Percentiles rank a stretch among this genome's conserved stretches.
These are phyloP conservation scores for Trisateles emortualis DNA, from an alignment of 2,888 invertebrate genomes.

Conservation along the genomic window DNA sequence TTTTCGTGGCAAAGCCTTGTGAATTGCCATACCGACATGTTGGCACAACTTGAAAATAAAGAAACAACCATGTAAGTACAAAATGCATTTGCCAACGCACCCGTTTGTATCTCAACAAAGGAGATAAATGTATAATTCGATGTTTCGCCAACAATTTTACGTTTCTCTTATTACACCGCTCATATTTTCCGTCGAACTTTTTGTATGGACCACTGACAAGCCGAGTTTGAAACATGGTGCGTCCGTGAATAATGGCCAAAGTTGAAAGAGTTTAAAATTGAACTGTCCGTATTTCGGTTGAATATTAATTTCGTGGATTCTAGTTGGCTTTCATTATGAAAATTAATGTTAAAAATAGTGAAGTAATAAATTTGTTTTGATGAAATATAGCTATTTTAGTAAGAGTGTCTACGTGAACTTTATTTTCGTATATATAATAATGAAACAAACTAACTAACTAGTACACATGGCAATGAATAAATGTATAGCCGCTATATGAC, in stretches of 20 bases:
- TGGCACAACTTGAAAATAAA: not conserved
- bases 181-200: conserved; percentile 56
- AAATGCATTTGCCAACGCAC: not conserved
- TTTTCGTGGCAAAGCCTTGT: not conserved
- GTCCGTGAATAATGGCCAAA: conserved; percentile 73
- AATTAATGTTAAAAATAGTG: conserved; percentile 51
- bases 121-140: conserved; percentile 7
- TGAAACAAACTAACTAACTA: too few relatives aligned
- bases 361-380: conserved; percentile 27
- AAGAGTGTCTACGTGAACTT: not conserved
- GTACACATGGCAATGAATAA: too few relatives aligned
- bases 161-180: conserved; percentile 39
- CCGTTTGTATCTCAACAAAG: not conserved
- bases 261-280: conserved; percentile 79
- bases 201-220: conserved; percentile 63
- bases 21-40: not conserved
- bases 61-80: not conserved
- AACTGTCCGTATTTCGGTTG: conserved; percentile 68
- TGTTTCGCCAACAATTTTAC: conserved; percentile 37
- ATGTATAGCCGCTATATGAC: too few relatives aligned
- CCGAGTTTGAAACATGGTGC: conserved; percentile 65
- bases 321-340: conserved; percentile 56
- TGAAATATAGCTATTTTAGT: not conserved
- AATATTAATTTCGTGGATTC: conserved; percentile 73
- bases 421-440: too few relatives aligned